These are phyloP conservation scores for Illadopsis cleaveri DNA, from an alignment of 2,113 vertebrate species.

Conservation along the genomic window DNA sequence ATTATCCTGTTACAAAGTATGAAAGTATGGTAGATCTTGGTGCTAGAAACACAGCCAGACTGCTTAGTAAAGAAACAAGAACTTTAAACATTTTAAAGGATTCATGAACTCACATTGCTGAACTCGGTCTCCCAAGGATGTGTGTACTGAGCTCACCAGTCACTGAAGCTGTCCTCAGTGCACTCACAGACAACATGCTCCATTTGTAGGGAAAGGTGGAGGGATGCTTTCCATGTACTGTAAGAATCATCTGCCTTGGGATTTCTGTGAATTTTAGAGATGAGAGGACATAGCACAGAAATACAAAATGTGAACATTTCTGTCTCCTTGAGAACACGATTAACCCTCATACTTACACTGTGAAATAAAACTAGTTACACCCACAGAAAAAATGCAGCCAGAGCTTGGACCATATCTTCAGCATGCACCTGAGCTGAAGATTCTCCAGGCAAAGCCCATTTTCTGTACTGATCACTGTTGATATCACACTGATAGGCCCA, in stretches of 20 bases:
- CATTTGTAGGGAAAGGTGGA: neutral
- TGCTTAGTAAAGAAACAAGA: neutral
- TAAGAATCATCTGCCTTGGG: constrained; percentile 4
- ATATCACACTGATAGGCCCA: neutral
- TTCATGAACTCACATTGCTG: neutral
- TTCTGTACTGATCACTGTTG: neutral
- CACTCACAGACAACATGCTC: neutral
- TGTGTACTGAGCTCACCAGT: neutral
- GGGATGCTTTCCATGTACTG: neutral
- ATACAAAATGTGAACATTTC: neutral
- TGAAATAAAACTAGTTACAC: constrained; percentile 44
- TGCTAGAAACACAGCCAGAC: neutral
- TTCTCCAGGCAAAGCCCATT: neutral
- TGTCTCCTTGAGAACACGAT: neutral
- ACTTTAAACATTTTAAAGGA: neutral
- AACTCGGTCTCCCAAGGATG: neutral
- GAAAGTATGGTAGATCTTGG: neutral
- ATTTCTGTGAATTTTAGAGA: constrained; percentile 17
- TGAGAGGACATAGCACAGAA: neutral
- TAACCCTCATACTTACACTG: constrained; percentile 3
- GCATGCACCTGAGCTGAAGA: constrained; percentile 30
- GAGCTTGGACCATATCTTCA: neutral
- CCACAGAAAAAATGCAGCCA: constrained; percentile 33
- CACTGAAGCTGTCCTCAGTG: neutral
- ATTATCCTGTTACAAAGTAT: neutral